Base-by-base conservation (phyloP, 2,888 invertebrate genomes). In the Mesoligia furuncula region DNA sequence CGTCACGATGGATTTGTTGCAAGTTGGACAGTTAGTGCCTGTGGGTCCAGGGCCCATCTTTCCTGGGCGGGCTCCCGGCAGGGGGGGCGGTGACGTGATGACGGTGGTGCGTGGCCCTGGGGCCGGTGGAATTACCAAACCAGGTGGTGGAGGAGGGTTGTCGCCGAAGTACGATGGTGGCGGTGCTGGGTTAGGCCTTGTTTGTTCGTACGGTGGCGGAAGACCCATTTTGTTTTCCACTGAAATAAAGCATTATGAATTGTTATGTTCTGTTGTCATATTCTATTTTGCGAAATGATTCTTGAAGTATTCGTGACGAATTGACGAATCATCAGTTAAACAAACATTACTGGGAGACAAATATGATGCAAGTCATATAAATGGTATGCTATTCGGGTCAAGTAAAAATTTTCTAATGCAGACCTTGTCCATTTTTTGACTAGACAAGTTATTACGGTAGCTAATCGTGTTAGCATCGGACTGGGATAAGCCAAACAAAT, bases 161-260 rank as follows among this genome's bases (percentile, higher is more conserved):
- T 93, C 93, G 0, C 96, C 96, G 81, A 96, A 96, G 89, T 96
- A 96, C 1, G 96, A 95, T 0, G 96, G 96, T 2, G 96, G 96
- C 4, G 96, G 96, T 5, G 93, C 94, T 9, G 95, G 94, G 80
- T 94, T 95, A 0, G 95, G 92, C 17, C 93, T 89, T n/a, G 92
- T 87, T 73, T 93, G 94, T 81, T 96, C 94, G 85, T 96, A 96
- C 2, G 96, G 95, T 7, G 96, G 96, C 0, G 96, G 96, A 4
- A 96, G 89, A 24, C 96, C 96, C 95, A 96, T 96, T 90, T 96
- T 96, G 80, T 96, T 96, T 91, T 96, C 96, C 96, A 96, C 96
- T 96, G 93, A 75, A 96, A 95, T 74, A 27, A 42, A 76, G 2
- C 20, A n/a, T 42, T 13, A 7, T 9, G 13, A 64, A 73, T 70